Percentiles rank a stretch among this genome's conserved stretches.
Evolutionary conservation across 2,888 invertebrate species (phyloP).

Genomic region (Ecliptopera silaceata): DNA sequence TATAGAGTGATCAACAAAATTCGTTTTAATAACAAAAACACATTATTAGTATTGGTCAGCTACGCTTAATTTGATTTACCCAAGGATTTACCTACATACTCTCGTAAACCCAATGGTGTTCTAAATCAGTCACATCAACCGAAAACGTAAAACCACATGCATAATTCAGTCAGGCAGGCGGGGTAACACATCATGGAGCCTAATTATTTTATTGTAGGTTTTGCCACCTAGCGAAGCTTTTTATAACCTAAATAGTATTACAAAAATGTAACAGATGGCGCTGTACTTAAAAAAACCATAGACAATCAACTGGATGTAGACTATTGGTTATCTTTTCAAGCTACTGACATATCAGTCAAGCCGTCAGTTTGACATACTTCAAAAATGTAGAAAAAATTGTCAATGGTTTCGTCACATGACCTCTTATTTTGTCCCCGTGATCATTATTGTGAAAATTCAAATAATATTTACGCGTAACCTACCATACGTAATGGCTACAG

Average conservation of each 20-base stretch:
- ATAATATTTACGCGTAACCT: constrained; percentile 82
- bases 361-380: too few species aligned
- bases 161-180: neutral
- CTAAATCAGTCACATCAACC: too few species aligned
- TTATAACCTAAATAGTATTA: neutral
- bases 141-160: too few species aligned
- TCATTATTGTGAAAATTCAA: constrained; percentile 86
- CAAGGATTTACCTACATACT: too few species aligned
- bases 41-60: too few species aligned
- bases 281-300: neutral
- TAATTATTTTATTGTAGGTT: too few species aligned
- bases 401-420: constrained; percentile 85
- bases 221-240: neutral
- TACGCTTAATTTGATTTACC: too few species aligned
- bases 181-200: neutral
- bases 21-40: too few species aligned
- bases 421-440: constrained; percentile 88
- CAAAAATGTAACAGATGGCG: neutral
- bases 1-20: too few species aligned
- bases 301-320: neutral
- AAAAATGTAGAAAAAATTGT: constrained; percentile 38
- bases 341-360: too few species aligned
- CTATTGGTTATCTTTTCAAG: too few species aligned
- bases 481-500: constrained; percentile 67
- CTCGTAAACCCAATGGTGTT: too few species aligned